A percentile compares a stretch with the other conserved stretches of the same genome.
phyloP scores from a whole-genome alignment of 2,113 vertebrate species.

The Nicator chloris region DNA sequence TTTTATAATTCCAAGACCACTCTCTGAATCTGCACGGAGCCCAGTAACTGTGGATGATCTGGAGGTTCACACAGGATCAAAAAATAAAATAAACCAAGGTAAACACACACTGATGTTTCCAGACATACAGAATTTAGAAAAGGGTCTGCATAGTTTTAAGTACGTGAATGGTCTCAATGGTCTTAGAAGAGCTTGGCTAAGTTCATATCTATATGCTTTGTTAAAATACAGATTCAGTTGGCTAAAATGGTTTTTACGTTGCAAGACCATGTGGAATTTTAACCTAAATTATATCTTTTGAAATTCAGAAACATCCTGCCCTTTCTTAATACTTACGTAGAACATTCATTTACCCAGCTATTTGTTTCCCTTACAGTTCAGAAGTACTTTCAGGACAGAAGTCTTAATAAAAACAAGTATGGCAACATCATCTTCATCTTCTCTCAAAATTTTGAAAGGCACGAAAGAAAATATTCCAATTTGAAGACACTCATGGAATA shows the following conservation, averaged over 20 bases:
- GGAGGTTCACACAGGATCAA: neutral
- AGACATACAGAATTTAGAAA: neutral
- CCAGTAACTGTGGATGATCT: neutral
- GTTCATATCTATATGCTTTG: neutral
- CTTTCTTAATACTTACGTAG: neutral
- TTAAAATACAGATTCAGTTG: neutral
- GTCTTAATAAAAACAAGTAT: neutral
- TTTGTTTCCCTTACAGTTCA: neutral
- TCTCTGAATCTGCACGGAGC: neutral
- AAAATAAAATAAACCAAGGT: neutral
- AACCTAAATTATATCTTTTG: neutral
- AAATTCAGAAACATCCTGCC: neutral
- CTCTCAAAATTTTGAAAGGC: neutral
- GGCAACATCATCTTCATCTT: neutral
- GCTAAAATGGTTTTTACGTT: neutral
- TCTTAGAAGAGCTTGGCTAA: neutral
- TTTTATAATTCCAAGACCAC: neutral
- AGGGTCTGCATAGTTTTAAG: neutral
- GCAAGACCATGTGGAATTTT: neutral
- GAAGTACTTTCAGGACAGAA: neutral
- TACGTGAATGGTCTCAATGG: neutral
- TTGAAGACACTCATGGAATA: neutral
- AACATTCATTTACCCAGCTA: neutral
- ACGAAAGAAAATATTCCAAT: neutral
- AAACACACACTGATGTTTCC: neutral